A percentile compares a stretch with the other conserved stretches of the same genome.
Evolutionary conservation across 2,888 invertebrate species (phyloP).

Genomic region (Standfussiana lucernea): DNA sequence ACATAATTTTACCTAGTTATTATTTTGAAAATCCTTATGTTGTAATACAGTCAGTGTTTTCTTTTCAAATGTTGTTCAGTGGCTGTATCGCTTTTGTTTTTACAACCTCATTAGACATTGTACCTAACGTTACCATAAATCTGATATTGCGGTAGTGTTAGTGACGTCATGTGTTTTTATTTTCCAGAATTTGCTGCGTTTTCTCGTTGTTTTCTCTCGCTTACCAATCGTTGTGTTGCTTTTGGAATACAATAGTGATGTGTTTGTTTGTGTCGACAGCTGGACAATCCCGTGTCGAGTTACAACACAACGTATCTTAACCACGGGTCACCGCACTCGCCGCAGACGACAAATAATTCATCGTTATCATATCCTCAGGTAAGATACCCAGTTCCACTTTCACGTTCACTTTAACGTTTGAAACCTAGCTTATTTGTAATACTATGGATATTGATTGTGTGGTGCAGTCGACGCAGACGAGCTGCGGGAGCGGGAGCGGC

Average conservation of each 20-base stretch:
- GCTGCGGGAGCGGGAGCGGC: conserved; percentile 62
- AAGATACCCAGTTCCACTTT: conserved; percentile 15
- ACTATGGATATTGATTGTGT: background rate
- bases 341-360: conserved; percentile 84
- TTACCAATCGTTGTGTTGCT: conserved; percentile 58
- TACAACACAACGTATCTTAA: conserved; percentile 87
- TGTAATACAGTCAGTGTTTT: conserved; percentile 66
- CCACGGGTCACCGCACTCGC: conserved; percentile 87
- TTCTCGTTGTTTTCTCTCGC: conserved; percentile 75
- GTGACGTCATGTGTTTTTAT: conserved; percentile 69
- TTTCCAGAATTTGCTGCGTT: conserved; percentile 76
- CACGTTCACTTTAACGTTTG: too few relatives aligned
- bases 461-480: conserved; percentile 68
- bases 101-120: conserved; percentile 57
- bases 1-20: conserved; percentile 55
- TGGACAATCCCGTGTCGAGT: conserved; percentile 85
- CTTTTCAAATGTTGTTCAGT: conserved; percentile 67
- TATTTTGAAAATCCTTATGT: conserved; percentile 56
- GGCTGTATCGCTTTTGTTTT: conserved; percentile 68
- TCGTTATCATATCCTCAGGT: conserved; percentile 88
- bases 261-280: conserved; percentile 72
- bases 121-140: conserved; percentile 52
- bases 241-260: conserved; percentile 51
- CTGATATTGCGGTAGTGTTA: conserved; percentile 65
- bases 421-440: too few relatives aligned